Evolutionary conservation across 2,113 vertebrate species (phyloP), one percentile per base, ranked within the genome.

Genomic region (Leptocoma aspasia): DNA sequence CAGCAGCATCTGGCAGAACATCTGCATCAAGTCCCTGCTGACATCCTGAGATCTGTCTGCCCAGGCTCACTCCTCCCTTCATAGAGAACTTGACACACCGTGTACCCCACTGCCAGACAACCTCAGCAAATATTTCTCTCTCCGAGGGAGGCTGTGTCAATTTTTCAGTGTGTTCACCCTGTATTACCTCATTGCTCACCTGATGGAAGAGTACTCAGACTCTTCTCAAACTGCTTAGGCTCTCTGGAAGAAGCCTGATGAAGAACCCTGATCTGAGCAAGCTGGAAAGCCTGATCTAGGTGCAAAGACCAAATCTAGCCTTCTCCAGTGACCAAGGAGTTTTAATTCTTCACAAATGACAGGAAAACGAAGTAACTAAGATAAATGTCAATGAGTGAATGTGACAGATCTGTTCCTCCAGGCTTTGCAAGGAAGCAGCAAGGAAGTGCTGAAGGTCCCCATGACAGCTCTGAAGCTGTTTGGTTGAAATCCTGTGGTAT

Each of bases 1-100:
- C 52, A 93, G 59, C 3, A 92, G 82, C 91, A 95, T 95, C 90
- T 96, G 94, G 94, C 76, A 78, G 71, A 88, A 94, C 82, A 93
- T 93, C 90, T 94, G 95, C 72, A 92, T 75, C 52, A 53, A 81
- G 56, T 96, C 82, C 82, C 92, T 86, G 68, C 49, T 88, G 94
- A 93, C 80, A 85, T 41, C 35, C 79, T 2, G 9, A 77, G 72
- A 81, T 83, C 59, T 2, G 3, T 64, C 85, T 92, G 88, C 90
- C 79, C 13, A 4, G 79, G 47, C 89, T 63, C 54, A 59, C 63
- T 90, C 31, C 79, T 95, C 82, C 60, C 59, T 88, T 78, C 3
- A 1, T 14, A 83, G 2, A 9, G 77, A 92, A 80, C 61, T 61
- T 94, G 91, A 85, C 91, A 84, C 71, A 93, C 68, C 20, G 6